phyloP scores from a whole-genome alignment of 2,888 invertebrate genomes.

The Microplitis manilae region DNA sequence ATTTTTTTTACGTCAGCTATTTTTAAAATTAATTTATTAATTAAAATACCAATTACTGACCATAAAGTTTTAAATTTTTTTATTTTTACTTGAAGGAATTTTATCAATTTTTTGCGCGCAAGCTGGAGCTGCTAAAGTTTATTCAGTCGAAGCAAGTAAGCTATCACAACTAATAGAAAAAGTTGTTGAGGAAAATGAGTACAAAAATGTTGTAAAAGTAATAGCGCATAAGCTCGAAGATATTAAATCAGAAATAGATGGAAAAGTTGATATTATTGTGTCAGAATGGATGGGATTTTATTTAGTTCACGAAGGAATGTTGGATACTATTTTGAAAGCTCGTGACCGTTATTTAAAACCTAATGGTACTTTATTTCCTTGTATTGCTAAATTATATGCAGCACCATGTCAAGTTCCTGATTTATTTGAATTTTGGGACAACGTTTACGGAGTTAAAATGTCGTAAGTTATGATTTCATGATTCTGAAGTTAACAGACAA shows the following conservation, averaged over 20 bases:
- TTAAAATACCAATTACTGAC: neutral
- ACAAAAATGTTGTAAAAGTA: conserved; percentile 80
- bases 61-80: conserved; percentile 8
- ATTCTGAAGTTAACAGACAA: neutral
- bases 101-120: conserved; percentile 90
- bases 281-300: conserved; percentile 99
- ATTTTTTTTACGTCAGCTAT: too few relatives aligned
- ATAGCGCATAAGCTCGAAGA: conserved; percentile 86
- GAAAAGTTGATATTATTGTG: conserved; percentile 89
- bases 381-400: conserved; percentile 79
- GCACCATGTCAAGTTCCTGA: conserved; percentile 78
- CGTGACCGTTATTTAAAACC: conserved; percentile 85
- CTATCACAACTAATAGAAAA: conserved; percentile 78
- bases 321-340: conserved; percentile 89
- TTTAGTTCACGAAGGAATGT: conserved; percentile 94
- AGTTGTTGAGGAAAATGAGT: conserved; percentile 81
- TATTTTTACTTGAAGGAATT: conserved; percentile 75
- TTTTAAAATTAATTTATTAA: neutral
- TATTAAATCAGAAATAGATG: conserved; percentile 76
- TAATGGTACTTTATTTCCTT: conserved; percentile 84
- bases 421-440: conserved; percentile 82
- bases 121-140: conserved; percentile 91
- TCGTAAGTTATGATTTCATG: conserved; percentile 57
- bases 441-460: conserved; percentile 88
- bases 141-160: conserved; percentile 87